Base-by-base conservation (phyloP, 2,797 vertebrate species). In the Catharus ustulatus region DNA sequence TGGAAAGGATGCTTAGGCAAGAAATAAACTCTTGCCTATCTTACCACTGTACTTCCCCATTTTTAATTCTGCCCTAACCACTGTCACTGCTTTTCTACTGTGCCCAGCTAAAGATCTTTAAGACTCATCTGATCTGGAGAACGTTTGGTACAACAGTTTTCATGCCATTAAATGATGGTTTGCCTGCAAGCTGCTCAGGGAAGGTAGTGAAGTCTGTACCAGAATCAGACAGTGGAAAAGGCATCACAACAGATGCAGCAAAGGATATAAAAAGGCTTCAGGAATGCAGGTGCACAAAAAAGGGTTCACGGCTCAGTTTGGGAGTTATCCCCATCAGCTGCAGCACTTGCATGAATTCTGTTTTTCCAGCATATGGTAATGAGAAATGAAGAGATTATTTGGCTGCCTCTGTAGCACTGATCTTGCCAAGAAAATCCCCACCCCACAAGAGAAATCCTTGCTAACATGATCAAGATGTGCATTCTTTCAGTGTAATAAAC, bases 281-380 rank as follows among this genome's bases (percentile, higher is more conserved):
- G 67, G 74, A 87, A 86, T 42, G 54, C 55, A 88, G 58, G 73
- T 92, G 67, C 30, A 66, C 1, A 2, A 32, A 61, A 55, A 85
- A 77, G 67, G 61, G 72, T 76, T 55, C 59, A 77, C 45, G 46
- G 38, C 29, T 26, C 58, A 36, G 51, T 76, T 46, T 89, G 34
- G 38, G 69, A 87, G 75, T 86, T 68, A 54, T 68, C 71, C 51
- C 77, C 54, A 76, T 40, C 38, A 83, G 54, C 15, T 20, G 4
- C 7, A 71, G 74, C 43, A 85, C 48, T 94, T 72, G 52, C 11
- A 74, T 42, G 71, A 95, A 91, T 85, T 80, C 81, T 79, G 57
- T 17, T 95, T 85, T 93, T 67, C 42, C 42, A 72, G 76, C 95
- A 97, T 97, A 97, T 97, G 96, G 62, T 91, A 91, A 87, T 82